Conservation (phyloP, 2,113 vertebrate genomes). For the Morone saxatilis region DNA sequence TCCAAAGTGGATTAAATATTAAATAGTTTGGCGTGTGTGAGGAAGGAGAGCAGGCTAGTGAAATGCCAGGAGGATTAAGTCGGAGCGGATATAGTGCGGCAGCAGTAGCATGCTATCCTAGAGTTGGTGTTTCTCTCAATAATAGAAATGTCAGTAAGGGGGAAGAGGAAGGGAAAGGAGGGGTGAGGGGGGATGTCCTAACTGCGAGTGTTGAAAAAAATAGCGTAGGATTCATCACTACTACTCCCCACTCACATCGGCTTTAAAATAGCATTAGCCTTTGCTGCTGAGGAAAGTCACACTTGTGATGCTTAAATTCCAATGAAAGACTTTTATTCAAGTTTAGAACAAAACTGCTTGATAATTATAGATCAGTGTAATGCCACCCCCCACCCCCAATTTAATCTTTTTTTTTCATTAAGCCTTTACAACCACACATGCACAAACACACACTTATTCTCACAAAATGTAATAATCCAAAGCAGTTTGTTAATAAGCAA, state of each 20-base stretch:
- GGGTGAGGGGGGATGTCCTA: conserved; percentile 38
- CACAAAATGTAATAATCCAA: conserved; percentile 41
- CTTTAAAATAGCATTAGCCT: conserved; percentile 80
- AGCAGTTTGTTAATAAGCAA: conserved; percentile 40
- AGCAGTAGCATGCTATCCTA: conserved; percentile 60
- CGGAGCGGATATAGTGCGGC: conserved; percentile 70
- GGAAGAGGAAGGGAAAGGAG: conserved; percentile 20
- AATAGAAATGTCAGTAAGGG: conserved; percentile 79
- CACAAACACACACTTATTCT: not conserved
- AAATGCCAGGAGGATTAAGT: conserved; percentile 82
- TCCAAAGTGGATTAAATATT: conserved; percentile 78
- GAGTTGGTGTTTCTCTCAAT: conserved; percentile 78
- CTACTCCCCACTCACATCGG: conserved; percentile 68
- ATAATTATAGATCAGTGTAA: conserved; percentile 8
- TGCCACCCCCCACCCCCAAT: not conserved
- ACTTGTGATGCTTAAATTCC: conserved; percentile 12
- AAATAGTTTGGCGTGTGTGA: conserved; percentile 70
- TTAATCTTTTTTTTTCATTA: conserved; percentile 5
- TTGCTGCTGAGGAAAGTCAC: conserved; percentile 47
- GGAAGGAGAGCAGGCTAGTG: conserved; percentile 65
- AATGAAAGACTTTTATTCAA: conserved; percentile 23
- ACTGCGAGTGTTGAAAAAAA: conserved; percentile 77
- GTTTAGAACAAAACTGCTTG: conserved; percentile 14
- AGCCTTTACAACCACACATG: not conserved
- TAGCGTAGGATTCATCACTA: conserved; percentile 75